A percentile compares a stretch with the other conserved stretches of the same genome.
Evolutionary conservation across 2,113 vertebrate species (phyloP).

Genomic region (Struthidea cinerea): DNA sequence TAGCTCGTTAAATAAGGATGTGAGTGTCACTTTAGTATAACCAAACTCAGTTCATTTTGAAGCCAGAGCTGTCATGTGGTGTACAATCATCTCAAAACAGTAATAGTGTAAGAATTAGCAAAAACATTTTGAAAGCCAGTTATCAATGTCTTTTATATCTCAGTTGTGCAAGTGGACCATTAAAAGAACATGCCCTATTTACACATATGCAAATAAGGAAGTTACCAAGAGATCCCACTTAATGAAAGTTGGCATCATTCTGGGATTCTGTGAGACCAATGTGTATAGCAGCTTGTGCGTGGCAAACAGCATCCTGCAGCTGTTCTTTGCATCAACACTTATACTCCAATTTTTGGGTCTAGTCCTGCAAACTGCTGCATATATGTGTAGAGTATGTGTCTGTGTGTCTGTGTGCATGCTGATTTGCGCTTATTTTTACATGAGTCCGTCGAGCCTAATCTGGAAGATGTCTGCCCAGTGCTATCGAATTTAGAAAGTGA

Average conservation of each 20-base stretch:
- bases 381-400: accelerated
- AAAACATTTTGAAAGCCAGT: background rate
- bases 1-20: background rate
- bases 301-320: background rate
- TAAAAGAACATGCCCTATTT: background rate
- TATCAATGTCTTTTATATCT: background rate
- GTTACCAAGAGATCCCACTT: background rate
- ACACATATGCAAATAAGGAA: background rate
- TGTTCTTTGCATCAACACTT: background rate
- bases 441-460: background rate
- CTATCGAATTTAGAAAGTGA: background rate
- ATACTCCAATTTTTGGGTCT: background rate
- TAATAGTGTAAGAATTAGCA: background rate
- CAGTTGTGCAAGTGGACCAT: background rate
- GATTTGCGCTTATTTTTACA: background rate
- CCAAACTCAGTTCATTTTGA: conserved; percentile 21
- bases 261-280: background rate
- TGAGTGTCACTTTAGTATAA: conserved; percentile 7
- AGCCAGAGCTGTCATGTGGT: background rate
- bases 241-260: background rate
- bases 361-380: background rate
- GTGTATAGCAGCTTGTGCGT: background rate
- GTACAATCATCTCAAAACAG: background rate
- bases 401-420: too few relatives aligned
- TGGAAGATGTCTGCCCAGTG: background rate